Conservation (phyloP, 2,888 invertebrate genomes). For the Myopa tessellatipennis region DNA sequence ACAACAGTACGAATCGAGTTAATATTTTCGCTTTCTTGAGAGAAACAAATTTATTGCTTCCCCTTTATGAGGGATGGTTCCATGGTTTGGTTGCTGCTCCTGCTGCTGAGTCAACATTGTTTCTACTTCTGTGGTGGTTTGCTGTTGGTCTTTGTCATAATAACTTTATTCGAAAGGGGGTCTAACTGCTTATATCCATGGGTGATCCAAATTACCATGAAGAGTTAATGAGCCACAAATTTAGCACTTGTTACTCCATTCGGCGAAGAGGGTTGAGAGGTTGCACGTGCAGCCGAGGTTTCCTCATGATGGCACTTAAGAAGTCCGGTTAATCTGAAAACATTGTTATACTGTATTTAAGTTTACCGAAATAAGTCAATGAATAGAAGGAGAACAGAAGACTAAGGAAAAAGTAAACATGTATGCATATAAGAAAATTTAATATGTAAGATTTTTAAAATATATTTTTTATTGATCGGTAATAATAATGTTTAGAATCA, state of each 20-base stretch:
- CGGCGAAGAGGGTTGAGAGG: not conserved
- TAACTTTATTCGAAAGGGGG: not conserved
- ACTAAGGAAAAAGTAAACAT: not conserved
- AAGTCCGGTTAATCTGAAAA: not conserved
- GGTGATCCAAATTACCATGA: conserved; percentile 48
- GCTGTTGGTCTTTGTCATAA: conserved; percentile 6
- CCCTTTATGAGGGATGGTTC: not conserved
- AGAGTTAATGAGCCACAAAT: conserved; percentile 51
- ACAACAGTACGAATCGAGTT: conserved; percentile 6
- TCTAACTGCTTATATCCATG: not conserved
- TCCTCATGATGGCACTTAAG: conserved; percentile 3
- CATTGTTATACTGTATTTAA: not conserved
- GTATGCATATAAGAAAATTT: not conserved
- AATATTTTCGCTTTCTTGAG: conserved; percentile 20
- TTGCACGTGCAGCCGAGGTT: not conserved
- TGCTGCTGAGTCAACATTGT: conserved; percentile 20
- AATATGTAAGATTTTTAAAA: not conserved
- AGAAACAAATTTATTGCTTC: conserved; percentile 37
- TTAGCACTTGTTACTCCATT: conserved; percentile 38
- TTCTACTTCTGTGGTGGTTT: not conserved
- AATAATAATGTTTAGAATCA: no score
- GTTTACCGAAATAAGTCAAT: not conserved
- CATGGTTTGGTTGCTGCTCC: not conserved
- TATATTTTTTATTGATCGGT: no score
- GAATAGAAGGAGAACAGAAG: not conserved